Percentiles rank a stretch among this genome's conserved stretches.
These are phyloP conservation scores for Festucalex cinctus DNA, from an alignment of 2,113 vertebrate species.

Conservation along the genomic window DNA sequence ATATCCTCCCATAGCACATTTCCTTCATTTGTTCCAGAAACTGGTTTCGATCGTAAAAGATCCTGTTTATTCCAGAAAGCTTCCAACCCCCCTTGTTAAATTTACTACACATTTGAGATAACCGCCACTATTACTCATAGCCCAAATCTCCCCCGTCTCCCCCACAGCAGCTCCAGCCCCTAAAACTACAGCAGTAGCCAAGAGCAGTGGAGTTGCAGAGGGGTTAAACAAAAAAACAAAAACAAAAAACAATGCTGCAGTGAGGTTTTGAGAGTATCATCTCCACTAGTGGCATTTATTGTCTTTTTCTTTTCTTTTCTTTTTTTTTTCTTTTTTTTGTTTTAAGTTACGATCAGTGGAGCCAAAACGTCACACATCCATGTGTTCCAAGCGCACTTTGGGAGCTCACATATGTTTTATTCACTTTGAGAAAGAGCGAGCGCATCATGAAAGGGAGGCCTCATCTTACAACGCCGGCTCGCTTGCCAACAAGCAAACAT, in stretches of 20 bases:
- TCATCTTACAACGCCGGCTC: conserved; percentile 53
- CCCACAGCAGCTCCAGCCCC: conserved; percentile 8
- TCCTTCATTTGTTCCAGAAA: conserved; percentile 10
- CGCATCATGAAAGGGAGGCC: conserved; percentile 56
- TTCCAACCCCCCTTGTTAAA: conserved; percentile 30
- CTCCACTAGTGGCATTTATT: conserved; percentile 58
- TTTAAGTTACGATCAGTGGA: conserved; percentile 31
- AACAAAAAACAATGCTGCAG: conserved; percentile 55
- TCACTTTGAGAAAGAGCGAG: conserved; percentile 64
- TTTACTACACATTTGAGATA: conserved; percentile 56
- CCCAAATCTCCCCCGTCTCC: conserved; percentile 23
- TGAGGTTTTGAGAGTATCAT: conserved; percentile 58
- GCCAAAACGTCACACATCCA: conserved; percentile 59
- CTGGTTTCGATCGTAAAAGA: conserved; percentile 43
- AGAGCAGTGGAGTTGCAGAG: conserved; percentile 42
- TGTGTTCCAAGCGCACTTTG: conserved; percentile 27
- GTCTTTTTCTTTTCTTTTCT: conserved; percentile 16
- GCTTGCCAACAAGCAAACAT: conserved; percentile 61
- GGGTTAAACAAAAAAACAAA: conserved; percentile 51
- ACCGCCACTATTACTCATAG: conserved; percentile 46
- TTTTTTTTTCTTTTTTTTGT: too few species aligned
- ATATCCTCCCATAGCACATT: conserved; percentile 10
- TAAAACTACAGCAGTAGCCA: conserved; percentile 47
- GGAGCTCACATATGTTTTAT: conserved; percentile 66
- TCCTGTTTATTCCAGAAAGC: conserved; percentile 55